Base-by-base conservation (phyloP, 2,888 invertebrate species). In the Chironomus tentans region DNA sequence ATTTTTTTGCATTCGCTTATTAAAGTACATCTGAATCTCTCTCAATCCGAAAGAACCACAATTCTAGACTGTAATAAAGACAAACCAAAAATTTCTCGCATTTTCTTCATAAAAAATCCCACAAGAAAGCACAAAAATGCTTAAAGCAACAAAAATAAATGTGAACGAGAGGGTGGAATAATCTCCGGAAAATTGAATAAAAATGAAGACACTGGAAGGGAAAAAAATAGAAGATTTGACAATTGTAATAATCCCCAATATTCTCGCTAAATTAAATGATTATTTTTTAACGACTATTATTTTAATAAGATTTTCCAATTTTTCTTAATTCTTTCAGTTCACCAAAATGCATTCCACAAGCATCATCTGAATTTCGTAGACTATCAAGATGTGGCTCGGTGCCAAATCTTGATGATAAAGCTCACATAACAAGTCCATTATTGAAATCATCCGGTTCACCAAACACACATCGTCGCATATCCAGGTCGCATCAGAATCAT, bases 311-410 rank as follows among this genome's bases (percentile, higher is more conserved):
- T 5, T n/a, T 50, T 15, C 15, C 15, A 48, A 3, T 28, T 28
- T 28, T 28, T 38, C 10, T 56, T 6, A 3, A 22, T 24, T 18
- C 48, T 48, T 46, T 22, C 15, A 74, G 74, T 21, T 74, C 74
- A 21, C 74, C 74, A 13, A 74, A 74, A 47, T 74, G 68, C 18
- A 21, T 24, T 3, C 22, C 65, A 65, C 47, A 47, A 18, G 22
- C 22, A 15, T 65, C 73, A 46, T 56, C 71, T 61, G 5, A 21
- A 28, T 65, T 65, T 24, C 81, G 82, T 76, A 81, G 82, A 76
- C 80, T 84, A 79, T 82, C 82, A 78, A 85, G 87, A 79, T 87
- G 87, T 81, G 88, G 88, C 77, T 88, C 89, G 69, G 88, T 88
- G 79, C 88, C 88, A 78, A 87, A 88, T 83, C 83, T 88, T 80